Evolutionary conservation across 2,797 vertebrate genomes (phyloP).

Genomic region (Poecilia velifera): DNA sequence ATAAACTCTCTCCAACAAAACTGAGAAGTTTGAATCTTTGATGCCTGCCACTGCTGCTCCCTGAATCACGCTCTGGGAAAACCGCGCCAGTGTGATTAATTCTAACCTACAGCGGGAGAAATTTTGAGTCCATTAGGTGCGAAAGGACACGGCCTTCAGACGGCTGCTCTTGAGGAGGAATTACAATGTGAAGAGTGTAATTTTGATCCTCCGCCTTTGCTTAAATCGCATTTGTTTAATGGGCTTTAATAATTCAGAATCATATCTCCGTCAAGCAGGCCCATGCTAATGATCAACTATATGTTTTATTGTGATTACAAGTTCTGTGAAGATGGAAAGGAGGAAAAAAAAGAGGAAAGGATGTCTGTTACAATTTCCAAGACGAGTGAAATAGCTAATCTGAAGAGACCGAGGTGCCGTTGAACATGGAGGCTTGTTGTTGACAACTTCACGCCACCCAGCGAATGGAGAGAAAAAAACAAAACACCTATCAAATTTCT

Average conservation of each 20-base stretch:
- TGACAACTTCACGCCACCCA: constrained; percentile 59
- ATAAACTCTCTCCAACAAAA: constrained; percentile 54
- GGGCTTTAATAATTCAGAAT: constrained; percentile 73
- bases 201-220: constrained; percentile 65
- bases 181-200: constrained; percentile 53
- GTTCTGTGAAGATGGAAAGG: constrained; percentile 50
- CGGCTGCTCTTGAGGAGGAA: constrained; percentile 54
- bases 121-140: constrained; percentile 59
- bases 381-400: constrained; percentile 42
- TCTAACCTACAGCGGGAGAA: constrained; percentile 38
- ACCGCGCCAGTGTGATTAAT: constrained; percentile 45
- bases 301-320: constrained; percentile 77
- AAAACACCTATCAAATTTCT: constrained; percentile 71
- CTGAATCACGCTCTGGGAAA: constrained; percentile 55
- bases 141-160: constrained; percentile 49
- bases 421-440: constrained; percentile 41
- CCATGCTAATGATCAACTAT: constrained; percentile 73
- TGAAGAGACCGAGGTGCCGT: constrained; percentile 55
- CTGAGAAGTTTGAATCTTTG: constrained; percentile 61
- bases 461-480: constrained; percentile 38
- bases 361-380: constrained; percentile 46
- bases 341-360: fast-evolving
- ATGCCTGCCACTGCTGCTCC: constrained; percentile 56
- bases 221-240: constrained; percentile 73
- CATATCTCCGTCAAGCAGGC: constrained; percentile 74